phyloP scores from a whole-genome alignment of 1,140 invertebrate species.

The Dufourea novaeangliae region DNA sequence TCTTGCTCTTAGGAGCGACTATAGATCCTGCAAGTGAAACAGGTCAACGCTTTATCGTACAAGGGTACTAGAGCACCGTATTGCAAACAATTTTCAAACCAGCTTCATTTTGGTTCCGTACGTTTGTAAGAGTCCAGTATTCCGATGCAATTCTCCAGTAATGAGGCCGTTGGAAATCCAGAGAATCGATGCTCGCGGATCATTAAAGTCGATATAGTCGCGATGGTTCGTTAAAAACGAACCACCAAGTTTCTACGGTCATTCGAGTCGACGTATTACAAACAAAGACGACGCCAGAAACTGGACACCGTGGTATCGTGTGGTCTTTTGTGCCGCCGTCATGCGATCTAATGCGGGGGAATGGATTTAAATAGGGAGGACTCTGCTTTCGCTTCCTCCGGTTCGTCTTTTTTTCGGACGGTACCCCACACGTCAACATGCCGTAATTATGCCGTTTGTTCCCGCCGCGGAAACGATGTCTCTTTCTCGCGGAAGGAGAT shows the following conservation, averaged over 20 bases:
- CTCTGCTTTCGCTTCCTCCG: not conserved
- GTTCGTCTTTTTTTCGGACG: not conserved
- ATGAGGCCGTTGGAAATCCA: too few species aligned
- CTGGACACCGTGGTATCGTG: conserved; percentile 1
- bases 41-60: too few species aligned
- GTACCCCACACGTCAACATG: not conserved
- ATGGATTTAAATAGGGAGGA: conserved; percentile 30
- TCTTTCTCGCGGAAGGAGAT: not conserved
- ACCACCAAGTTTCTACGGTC: too few species aligned
- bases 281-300: not conserved
- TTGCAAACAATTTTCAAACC: not conserved
- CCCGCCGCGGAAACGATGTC: not conserved
- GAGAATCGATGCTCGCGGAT: not conserved
- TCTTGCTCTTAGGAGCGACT: too few species aligned
- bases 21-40: too few species aligned
- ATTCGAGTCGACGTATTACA: not conserved
- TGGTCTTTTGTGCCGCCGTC: conserved; percentile 21
- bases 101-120: not conserved
- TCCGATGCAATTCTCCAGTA: not conserved
- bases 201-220: too few species aligned
- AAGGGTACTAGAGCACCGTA: not conserved
- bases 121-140: not conserved
- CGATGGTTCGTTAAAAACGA: not conserved
- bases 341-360: conserved; percentile 10
- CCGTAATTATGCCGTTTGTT: conserved; percentile 33